phyloP scores from a whole-genome alignment of 2,888 invertebrate genomes.

The Mythimna albipuncta region DNA sequence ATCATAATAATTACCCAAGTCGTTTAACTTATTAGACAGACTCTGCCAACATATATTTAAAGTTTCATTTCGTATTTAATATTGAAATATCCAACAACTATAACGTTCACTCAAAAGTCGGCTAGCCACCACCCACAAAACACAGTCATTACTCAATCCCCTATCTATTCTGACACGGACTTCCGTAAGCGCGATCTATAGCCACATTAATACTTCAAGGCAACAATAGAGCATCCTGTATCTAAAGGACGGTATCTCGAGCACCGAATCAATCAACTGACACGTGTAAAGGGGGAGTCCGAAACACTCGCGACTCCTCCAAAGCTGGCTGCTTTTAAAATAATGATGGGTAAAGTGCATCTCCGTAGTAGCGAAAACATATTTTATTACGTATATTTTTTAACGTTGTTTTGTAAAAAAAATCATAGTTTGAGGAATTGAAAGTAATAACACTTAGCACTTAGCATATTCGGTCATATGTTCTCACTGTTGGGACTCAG shows the following conservation, averaged over 20 bases:
- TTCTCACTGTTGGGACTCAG: no score
- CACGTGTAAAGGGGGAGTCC: conserved; percentile 61
- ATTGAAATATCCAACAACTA: neutral
- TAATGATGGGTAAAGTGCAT: conserved; percentile 57
- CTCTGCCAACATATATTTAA: neutral
- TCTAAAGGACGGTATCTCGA: conserved; percentile 59
- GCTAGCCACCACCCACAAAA: neutral
- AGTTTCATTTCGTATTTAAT: neutral
- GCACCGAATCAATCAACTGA: conserved; percentile 63
- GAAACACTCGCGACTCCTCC: conserved; percentile 49
- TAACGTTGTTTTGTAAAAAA: conserved; percentile 21
- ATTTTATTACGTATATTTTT: conserved; percentile 14
- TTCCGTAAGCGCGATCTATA: conserved; percentile 39
- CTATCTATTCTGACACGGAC: conserved; percentile 30
- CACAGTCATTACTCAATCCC: conserved; percentile 24
- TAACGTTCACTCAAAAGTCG: neutral
- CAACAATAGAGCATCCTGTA: conserved; percentile 61
- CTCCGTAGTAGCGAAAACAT: conserved; percentile 26
- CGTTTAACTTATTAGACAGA: no score
- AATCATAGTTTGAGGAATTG: conserved; percentile 16
- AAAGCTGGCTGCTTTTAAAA: conserved; percentile 50
- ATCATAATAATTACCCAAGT: no score
- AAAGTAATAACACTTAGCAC: conserved; percentile 11
- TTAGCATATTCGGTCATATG: no score
- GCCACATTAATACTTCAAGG: conserved; percentile 55